A percentile compares a stretch with the other conserved stretches of the same genome.
phyloP scores from a whole-genome alignment of 2,888 invertebrate species.

The Lacanobia oleracea region DNA sequence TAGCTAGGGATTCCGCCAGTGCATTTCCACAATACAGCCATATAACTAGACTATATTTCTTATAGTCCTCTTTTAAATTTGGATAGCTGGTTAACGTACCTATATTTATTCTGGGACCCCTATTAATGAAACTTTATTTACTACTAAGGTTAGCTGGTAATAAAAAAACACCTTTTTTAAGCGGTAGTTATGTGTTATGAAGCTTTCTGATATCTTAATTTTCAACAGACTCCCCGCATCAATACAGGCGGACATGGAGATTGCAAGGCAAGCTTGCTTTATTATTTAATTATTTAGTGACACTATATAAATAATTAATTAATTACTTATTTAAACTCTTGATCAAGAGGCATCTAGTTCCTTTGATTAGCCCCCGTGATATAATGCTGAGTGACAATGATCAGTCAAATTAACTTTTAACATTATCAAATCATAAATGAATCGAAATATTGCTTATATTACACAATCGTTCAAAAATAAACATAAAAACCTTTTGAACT shows the following conservation, averaged over 20 bases:
- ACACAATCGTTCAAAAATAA: conserved; percentile 13
- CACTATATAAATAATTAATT: conserved; percentile 18
- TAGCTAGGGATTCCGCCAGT: neutral
- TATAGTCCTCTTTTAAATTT: neutral
- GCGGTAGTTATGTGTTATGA: conserved; percentile 7
- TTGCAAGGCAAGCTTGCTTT: conserved; percentile 54
- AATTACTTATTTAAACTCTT: conserved; percentile 5
- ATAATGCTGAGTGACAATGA: conserved; percentile 17
- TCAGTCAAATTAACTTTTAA: neutral
- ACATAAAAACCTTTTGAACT: conserved; percentile 33
- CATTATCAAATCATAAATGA: conserved; percentile 14
- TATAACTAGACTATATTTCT: neutral
- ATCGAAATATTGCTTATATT: conserved; percentile 15
- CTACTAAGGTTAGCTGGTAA: neutral
- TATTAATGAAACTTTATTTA: conserved; percentile 1
- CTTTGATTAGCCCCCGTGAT: conserved; percentile 15
- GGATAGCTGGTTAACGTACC: neutral
- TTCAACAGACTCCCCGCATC: conserved; percentile 53
- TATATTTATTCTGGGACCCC: neutral
- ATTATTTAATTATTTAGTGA: conserved; percentile 44
- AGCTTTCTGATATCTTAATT: conserved; percentile 47
- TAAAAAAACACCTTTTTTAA: neutral
- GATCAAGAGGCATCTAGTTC: neutral
- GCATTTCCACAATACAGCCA: neutral
- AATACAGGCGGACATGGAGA: conserved; percentile 55